Percentiles rank a stretch among this genome's conserved stretches.
Conservation (phyloP, 2,888 invertebrate species). For the Sesia bembeciformis region DNA sequence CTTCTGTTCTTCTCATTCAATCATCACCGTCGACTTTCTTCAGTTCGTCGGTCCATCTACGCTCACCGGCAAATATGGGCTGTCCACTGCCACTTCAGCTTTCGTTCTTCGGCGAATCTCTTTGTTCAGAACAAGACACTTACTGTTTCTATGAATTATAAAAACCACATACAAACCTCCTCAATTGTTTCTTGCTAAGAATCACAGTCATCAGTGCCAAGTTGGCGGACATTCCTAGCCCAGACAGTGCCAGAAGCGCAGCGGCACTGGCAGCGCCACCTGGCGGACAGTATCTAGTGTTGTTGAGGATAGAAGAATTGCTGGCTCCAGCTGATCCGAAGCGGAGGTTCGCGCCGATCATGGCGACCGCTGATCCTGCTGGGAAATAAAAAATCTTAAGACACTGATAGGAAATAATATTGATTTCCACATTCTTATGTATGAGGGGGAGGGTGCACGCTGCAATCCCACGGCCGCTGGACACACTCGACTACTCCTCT, state of each 20-base stretch:
- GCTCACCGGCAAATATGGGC: too few relatives aligned
- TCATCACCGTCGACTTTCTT: too few relatives aligned
- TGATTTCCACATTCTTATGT: too few relatives aligned
- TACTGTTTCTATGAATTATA: background rate
- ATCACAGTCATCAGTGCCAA: conserved; percentile 87
- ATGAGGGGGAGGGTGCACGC: too few relatives aligned
- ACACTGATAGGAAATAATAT: too few relatives aligned
- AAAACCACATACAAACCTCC: conserved; percentile 74
- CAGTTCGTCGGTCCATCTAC: too few relatives aligned
- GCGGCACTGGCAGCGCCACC: conserved; percentile 87
- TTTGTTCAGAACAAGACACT: too few relatives aligned
- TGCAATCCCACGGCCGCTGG: too few relatives aligned
- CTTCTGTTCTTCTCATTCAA: too few relatives aligned
- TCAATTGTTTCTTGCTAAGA: conserved; percentile 83
- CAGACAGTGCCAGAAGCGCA: conserved; percentile 83
- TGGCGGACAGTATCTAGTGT: conserved; percentile 85
- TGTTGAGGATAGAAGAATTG: conserved; percentile 79
- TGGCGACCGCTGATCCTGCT: conserved; percentile 82
- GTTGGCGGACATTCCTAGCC: conserved; percentile 87
- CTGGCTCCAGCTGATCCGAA: conserved; percentile 80
- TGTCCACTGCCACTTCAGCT: too few relatives aligned
- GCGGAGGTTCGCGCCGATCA: conserved; percentile 86
- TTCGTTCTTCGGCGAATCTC: too few relatives aligned
- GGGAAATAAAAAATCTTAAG: conserved; percentile 3
- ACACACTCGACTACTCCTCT: too few relatives aligned